Evolutionary conservation across 2,888 invertebrate genomes (phyloP), one percentile per base, ranked within the genome.

Genomic region (Drosophila pullipes): DNA sequence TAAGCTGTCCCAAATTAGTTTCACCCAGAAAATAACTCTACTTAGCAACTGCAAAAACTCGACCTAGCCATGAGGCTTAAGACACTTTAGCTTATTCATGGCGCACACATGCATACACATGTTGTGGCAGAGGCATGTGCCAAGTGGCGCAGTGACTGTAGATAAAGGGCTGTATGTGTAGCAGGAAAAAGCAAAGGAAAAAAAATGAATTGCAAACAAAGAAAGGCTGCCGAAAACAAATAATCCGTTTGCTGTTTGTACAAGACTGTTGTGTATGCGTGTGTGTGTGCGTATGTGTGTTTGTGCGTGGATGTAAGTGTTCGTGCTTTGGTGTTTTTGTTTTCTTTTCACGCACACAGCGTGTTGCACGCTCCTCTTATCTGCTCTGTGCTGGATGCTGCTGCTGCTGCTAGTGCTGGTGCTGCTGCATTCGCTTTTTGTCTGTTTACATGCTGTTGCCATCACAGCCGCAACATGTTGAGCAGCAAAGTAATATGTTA

Each of bases 201-300:
- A 53, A 53, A 55, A 65, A 68, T 65, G 63, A 59, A 82, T 65
- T 58, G 62, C 64, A 65, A 72, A 74, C 79, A 85, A 84, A 80
- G 79, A 84, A 87, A 78, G 76, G 85, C 85, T 76, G 89, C 87
- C 87, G 72, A 86, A 86, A 89, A 86, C 85, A 86, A 86, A 86
- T 86, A 86, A 89, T 86, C 85, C 85, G 75, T 78, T 84, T 75
- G 74, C 74, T 78, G 76, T 76, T 78, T 67, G 35, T 54, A 64
- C 55, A 69, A 65, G 65, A 47, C 25, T 47, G 25, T 25, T 4
- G 13, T 47, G 25, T 16, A 22, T 22, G 7, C 0, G 13, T 13
- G 10, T 6, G 16, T 7, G 47, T 6, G 22, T 22, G 13, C 1
- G 28, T 4, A 53, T 75, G 70, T 71, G 55, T 25, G 11, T 22